phyloP scores from a whole-genome alignment of 2,888 invertebrate species.

The Spialia ferax region DNA sequence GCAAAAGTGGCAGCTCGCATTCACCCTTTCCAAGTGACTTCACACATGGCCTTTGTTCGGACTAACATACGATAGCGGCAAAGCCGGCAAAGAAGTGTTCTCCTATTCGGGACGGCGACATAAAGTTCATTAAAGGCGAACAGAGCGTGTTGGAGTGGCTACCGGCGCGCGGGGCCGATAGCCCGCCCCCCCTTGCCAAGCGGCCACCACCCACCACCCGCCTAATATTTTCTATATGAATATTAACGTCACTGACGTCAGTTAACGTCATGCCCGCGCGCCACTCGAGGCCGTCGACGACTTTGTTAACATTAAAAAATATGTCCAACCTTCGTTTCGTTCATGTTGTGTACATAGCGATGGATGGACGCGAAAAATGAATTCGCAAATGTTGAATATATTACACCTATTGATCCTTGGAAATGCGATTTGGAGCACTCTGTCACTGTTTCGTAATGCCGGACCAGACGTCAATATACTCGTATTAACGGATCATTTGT shows the following conservation, averaged over 20 bases:
- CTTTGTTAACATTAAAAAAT: constrained; percentile 42
- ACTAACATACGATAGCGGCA: constrained; percentile 78
- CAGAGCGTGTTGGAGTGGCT: constrained; percentile 82
- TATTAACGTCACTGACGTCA: constrained; percentile 61
- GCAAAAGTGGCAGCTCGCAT: constrained; percentile 67
- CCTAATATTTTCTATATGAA: constrained; percentile 78
- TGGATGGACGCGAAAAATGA: constrained; percentile 9
- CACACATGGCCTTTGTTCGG: constrained; percentile 77
- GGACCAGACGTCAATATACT: background rate
- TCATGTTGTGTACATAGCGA: background rate
- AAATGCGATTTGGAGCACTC: background rate
- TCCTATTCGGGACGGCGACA: constrained; percentile 81
- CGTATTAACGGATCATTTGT: constrained; percentile 7
- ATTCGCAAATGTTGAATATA: constrained; percentile 28
- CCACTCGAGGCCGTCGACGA: constrained; percentile 44
- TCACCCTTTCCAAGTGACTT: constrained; percentile 75
- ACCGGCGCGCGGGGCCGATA: constrained; percentile 68
- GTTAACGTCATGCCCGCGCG: constrained; percentile 50
- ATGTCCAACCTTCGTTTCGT: constrained; percentile 17
- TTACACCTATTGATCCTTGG: background rate
- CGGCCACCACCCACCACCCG: constrained; percentile 50
- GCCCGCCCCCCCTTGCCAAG: constrained; percentile 52
- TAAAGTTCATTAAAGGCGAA: constrained; percentile 85
- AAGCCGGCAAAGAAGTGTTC: constrained; percentile 79
- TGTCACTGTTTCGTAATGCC: background rate